These are phyloP conservation scores for Axis porcinus DNA, from an alignment of 2,113 vertebrate species.

Conservation along the genomic window DNA sequence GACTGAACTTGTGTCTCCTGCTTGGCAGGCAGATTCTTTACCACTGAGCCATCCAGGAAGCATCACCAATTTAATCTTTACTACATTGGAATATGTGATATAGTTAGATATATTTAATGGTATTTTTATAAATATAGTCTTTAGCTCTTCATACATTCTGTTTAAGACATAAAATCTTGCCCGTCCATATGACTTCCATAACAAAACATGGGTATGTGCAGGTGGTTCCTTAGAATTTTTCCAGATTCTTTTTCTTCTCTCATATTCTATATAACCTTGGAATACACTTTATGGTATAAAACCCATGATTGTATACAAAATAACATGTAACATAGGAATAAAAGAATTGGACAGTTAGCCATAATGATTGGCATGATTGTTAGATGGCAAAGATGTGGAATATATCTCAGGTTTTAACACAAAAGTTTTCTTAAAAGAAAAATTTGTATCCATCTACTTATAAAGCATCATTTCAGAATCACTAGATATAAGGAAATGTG, in stretches of 20 bases:
- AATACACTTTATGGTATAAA: neutral
- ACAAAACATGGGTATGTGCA: neutral
- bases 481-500: neutral
- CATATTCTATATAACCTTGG: neutral
- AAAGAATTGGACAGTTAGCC: neutral
- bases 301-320: neutral
- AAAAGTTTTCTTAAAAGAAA: neutral
- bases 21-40: neutral
- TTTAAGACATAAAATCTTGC: neutral
- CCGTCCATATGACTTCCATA: neutral
- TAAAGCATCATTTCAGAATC: neutral
- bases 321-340: neutral
- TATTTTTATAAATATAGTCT: neutral
- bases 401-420: neutral
- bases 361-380: neutral
- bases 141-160: neutral
- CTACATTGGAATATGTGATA: neutral
- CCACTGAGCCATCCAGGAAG: neutral
- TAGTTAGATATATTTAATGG: neutral
- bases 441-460: neutral
- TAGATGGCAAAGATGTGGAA: neutral
- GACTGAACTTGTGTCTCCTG: neutral
- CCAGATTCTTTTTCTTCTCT: neutral
- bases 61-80: neutral
- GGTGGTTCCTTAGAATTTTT: neutral